Conservation (phyloP, 2,888 invertebrate genomes). For the Hylaea fasciaria region DNA sequence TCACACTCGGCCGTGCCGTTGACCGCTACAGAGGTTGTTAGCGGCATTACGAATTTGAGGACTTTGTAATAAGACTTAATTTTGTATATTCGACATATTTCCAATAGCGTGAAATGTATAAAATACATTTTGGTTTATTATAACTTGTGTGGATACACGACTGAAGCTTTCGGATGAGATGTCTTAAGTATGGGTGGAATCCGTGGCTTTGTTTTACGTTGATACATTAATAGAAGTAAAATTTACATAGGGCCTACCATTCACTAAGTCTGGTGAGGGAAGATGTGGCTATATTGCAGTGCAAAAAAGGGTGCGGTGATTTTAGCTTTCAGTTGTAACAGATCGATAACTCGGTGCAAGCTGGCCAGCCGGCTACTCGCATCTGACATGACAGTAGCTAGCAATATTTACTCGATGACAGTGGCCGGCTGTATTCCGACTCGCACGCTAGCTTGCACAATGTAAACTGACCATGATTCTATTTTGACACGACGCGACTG, state of each 20-base stretch:
- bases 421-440: too few relatives aligned
- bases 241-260: constrained; percentile 32
- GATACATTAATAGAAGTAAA: constrained; percentile 48
- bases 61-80: constrained; percentile 56
- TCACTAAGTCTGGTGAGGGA: not conserved
- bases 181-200: constrained; percentile 32
- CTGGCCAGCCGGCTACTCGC: too few relatives aligned
- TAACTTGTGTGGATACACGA: constrained; percentile 53
- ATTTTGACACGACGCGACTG: too few relatives aligned
- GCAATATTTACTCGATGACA: too few relatives aligned
- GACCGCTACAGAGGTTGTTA: constrained; percentile 29
- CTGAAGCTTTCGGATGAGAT: constrained; percentile 52
- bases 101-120: constrained; percentile 57
- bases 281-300: not conserved
- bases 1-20: constrained; percentile 58
- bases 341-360: not conserved
- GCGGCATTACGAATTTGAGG: constrained; percentile 39
- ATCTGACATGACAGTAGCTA: too few relatives aligned
- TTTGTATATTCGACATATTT: constrained; percentile 62
- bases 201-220: constrained; percentile 51
- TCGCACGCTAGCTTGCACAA: too few relatives aligned
- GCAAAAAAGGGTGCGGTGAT: not conserved
- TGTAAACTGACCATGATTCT: too few relatives aligned
- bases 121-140: constrained; percentile 54
- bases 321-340: not conserved